Conservation (phyloP, 2,888 invertebrate species). For the Leucophenga maculata region DNA sequence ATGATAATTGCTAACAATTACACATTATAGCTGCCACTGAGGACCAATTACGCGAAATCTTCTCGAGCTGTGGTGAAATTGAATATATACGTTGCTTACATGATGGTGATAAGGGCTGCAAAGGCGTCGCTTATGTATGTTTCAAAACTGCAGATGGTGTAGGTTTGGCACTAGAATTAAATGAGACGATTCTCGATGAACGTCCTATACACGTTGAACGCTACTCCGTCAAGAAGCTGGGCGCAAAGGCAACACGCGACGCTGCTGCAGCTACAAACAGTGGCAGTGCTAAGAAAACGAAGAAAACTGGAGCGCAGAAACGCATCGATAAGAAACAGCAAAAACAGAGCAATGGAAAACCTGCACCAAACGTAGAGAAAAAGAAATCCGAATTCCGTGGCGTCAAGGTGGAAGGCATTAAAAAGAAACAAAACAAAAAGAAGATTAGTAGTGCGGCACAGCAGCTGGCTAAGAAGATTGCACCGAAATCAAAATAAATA, state of each 20-base stretch:
- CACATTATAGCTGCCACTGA: constrained; percentile 62
- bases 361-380: constrained; percentile 31
- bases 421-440: constrained; percentile 63
- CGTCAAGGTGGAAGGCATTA: constrained; percentile 59
- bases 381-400: constrained; percentile 68
- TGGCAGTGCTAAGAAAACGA: constrained; percentile 36
- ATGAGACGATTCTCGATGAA: constrained; percentile 69
- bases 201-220: constrained; percentile 69
- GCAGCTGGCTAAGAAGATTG: constrained; percentile 69
- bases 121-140: constrained; percentile 69
- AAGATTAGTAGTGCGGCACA: constrained; percentile 56
- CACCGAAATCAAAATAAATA: constrained; percentile 56
- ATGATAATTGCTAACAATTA: too few species aligned
- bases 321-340: constrained; percentile 45
- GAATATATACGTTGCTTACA: constrained; percentile 69
- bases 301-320: constrained; percentile 48
- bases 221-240: constrained; percentile 61
- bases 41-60: constrained; percentile 67
- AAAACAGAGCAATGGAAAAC: constrained; percentile 29
- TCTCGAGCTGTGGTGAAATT: constrained; percentile 70
- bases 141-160: constrained; percentile 68
- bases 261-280: constrained; percentile 37
- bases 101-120: constrained; percentile 67
- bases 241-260: constrained; percentile 58
- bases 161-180: constrained; percentile 68